Conservation (phyloP, 2,888 invertebrate genomes). For the Eristalinus sepulchralis region DNA sequence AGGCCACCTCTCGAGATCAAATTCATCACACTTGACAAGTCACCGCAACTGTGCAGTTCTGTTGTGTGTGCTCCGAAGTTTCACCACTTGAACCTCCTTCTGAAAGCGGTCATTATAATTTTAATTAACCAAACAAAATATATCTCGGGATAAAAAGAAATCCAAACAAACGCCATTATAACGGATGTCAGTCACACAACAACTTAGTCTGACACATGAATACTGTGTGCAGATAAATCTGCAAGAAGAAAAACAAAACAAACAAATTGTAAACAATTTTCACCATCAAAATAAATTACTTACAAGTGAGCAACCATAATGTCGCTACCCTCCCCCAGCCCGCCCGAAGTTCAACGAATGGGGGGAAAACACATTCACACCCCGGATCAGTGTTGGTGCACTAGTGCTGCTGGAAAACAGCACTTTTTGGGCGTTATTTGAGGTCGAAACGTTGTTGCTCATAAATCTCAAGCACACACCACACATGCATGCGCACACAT, state of each 20-base stretch:
- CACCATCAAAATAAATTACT: conserved; percentile 48
- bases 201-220: neutral
- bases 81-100: conserved; percentile 15
- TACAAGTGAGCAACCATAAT: conserved; percentile 30
- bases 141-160: conserved; percentile 1
- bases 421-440: conserved; percentile 47
- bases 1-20: neutral
- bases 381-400: neutral
- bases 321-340: neutral
- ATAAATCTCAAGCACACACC: conserved; percentile 26
- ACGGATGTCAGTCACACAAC: conserved; percentile 43
- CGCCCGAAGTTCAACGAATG: conserved; percentile 25
- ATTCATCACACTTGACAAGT: neutral
- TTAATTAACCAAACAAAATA: conserved; percentile 35
- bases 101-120: conserved; percentile 16
- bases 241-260: neutral
- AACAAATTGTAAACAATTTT: conserved; percentile 23
- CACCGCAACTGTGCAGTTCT: neutral
- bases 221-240: conserved; percentile 42
- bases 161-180: conserved; percentile 26
- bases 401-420: conserved; percentile 50
- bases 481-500: neutral
- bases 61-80: neutral
- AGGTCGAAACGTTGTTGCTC: conserved; percentile 45
- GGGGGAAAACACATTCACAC: conserved; percentile 19